A percentile compares a stretch with the other conserved stretches of the same genome.
Conservation (phyloP, 2,888 invertebrate genomes). For the Erynnis tages region DNA sequence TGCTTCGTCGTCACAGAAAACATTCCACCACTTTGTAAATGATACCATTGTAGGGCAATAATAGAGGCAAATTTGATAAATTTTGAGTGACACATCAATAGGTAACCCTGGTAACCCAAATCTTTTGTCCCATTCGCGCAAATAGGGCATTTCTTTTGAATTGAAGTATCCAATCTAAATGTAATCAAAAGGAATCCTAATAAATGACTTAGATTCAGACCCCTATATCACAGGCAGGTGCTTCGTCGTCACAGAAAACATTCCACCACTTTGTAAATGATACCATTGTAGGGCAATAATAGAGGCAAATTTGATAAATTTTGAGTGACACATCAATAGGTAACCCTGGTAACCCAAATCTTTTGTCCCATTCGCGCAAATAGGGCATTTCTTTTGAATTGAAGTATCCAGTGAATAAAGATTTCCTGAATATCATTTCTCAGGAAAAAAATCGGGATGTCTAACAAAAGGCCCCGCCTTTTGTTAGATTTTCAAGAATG, state of each 20-base stretch:
- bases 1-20: background rate
- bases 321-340: conserved; percentile 11
- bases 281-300: background rate
- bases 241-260: background rate
- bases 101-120: conserved; percentile 6
- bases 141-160: conserved; percentile 7
- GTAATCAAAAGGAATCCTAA: no score
- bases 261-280: background rate
- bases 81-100: conserved; percentile 17
- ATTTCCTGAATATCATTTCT: conserved; percentile 9
- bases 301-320: background rate
- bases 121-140: conserved; percentile 10
- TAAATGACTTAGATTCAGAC: background rate
- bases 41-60: background rate
- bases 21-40: background rate
- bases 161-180: conserved; percentile 10
- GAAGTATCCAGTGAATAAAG: conserved; percentile 9
- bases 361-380: conserved; percentile 4
- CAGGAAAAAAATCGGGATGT: background rate
- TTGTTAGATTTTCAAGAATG: background rate
- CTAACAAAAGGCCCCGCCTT: background rate
- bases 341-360: conserved; percentile 6
- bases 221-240: background rate
- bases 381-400: background rate
- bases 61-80: background rate